Percentiles rank a stretch among this genome's conserved stretches.
These are phyloP conservation scores for Drosophila sproati DNA, from an alignment of 1,140 invertebrate species.

Conservation along the genomic window DNA sequence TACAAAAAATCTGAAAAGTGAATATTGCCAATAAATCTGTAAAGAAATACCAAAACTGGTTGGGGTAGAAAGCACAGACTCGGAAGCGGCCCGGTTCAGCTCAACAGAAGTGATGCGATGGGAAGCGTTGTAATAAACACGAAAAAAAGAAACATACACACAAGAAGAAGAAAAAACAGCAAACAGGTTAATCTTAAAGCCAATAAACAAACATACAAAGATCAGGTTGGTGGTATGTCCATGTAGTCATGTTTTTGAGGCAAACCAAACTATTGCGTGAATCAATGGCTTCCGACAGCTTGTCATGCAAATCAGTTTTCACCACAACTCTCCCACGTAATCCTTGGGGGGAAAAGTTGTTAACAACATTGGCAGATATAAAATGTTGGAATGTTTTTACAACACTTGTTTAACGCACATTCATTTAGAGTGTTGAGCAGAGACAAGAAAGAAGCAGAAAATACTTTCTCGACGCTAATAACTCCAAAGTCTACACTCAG, in stretches of 20 bases:
- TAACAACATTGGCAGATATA: slow-evolving; percentile 39
- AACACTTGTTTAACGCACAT: slow-evolving; percentile 1
- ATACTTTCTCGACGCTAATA: slow-evolving; percentile 51
- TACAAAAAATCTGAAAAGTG: slow-evolving; percentile 33
- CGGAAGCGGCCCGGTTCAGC: slow-evolving; percentile 59
- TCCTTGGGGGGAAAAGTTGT: slow-evolving; percentile 47
- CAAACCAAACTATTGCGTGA: slow-evolving; percentile 64
- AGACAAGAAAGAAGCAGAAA: not conserved
- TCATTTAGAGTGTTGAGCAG: slow-evolving; percentile 3
- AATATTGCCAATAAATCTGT: slow-evolving; percentile 78
- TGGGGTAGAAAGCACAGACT: slow-evolving; percentile 71
- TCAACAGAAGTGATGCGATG: slow-evolving; percentile 6
- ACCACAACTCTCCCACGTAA: slow-evolving; percentile 20
- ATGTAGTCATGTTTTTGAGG: slow-evolving; percentile 55
- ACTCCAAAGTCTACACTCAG: slow-evolving; percentile 12
- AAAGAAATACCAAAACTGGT: slow-evolving; percentile 60
- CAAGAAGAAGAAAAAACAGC: slow-evolving; percentile 7
- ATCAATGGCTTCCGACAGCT: slow-evolving; percentile 71
- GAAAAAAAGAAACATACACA: slow-evolving; percentile 20
- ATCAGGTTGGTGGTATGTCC: slow-evolving; percentile 14
- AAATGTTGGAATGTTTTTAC: slow-evolving; percentile 11
- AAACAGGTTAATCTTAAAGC: slow-evolving; percentile 65
- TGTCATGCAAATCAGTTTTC: slow-evolving; percentile 70
- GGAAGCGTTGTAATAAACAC: not conserved
- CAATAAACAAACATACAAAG: slow-evolving; percentile 43